Evolutionary conservation across 2,888 invertebrate genomes (phyloP).

Genomic region (Drosophila anomelani): DNA sequence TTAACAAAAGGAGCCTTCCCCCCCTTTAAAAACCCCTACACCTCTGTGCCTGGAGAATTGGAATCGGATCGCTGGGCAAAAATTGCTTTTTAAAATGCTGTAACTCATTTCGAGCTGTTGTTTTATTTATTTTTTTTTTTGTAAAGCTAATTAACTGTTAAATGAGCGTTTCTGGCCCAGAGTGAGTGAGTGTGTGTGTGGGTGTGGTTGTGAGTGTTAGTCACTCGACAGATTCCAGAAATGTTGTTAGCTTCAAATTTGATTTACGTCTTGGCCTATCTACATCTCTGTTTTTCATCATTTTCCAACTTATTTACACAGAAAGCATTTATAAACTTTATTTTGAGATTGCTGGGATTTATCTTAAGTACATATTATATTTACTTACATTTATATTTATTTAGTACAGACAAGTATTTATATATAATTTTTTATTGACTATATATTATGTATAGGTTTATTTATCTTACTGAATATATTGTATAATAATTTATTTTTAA

Average conservation of each 20-base stretch:
- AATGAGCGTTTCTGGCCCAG: conserved; percentile 26
- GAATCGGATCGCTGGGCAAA: conserved; percentile 41
- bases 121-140: background rate
- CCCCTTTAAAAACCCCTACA: background rate
- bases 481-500: background rate
- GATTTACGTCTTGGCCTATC: conserved; percentile 43
- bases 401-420: no score
- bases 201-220: conserved; percentile 12
- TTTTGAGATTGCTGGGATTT: background rate
- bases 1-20: conserved; percentile 55
- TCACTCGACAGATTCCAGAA: conserved; percentile 17
- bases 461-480: background rate
- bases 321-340: background rate
- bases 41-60: conserved; percentile 2
- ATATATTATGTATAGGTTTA: background rate
- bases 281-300: conserved; percentile 1
- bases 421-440: no score
- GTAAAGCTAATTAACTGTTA: conserved; percentile 50
- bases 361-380: background rate
- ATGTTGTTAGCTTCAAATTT: conserved; percentile 19
- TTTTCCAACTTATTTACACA: background rate
- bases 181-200: conserved; percentile 3
- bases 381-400: background rate
- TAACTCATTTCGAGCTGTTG: conserved; percentile 25
- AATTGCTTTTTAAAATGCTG: conserved; percentile 40